Percentiles rank a stretch among this genome's conserved stretches.
Evolutionary conservation across 1,140 invertebrate species (phyloP).

Genomic region (Panonychus citri): DNA sequence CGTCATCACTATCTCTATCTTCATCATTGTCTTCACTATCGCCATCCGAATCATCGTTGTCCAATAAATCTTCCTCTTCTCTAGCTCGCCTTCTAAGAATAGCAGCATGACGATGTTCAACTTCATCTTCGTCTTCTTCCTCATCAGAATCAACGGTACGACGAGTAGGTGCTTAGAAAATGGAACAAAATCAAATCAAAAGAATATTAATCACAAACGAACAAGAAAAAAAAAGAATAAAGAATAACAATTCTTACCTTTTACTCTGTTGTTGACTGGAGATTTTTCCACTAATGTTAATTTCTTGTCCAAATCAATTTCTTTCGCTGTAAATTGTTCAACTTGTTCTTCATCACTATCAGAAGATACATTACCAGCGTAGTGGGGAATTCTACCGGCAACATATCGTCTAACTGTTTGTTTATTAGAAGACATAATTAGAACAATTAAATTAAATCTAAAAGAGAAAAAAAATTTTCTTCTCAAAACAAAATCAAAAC

Average conservation of each 20-base stretch:
- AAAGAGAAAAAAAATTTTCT: no score
- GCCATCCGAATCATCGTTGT: background rate
- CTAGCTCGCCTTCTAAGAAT: constrained; percentile 31
- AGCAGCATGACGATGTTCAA: constrained; percentile 21
- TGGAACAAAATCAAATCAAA: background rate
- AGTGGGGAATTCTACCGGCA: constrained; percentile 40
- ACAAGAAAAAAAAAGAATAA: background rate
- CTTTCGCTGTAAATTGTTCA: background rate
- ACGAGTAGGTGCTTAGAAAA: background rate
- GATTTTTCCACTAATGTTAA: background rate
- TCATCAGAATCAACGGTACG: constrained; percentile 4
- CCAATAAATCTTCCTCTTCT: constrained; percentile 12
- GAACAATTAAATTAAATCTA: background rate
- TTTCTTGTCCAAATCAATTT: background rate
- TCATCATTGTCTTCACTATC: constrained; percentile 15
- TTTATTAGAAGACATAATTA: constrained; percentile 7
- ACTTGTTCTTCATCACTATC: constrained; percentile 4
- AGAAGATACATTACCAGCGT: constrained; percentile 46
- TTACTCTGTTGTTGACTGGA: background rate
- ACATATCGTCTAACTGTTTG: background rate
- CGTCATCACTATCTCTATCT: constrained; percentile 17
- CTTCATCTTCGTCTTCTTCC: constrained; percentile 37
- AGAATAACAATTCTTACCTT: background rate
- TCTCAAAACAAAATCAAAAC: no score
- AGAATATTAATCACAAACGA: background rate